Base-by-base conservation (phyloP, 2,113 vertebrate species). In the Chascanopsetta lugubris region DNA sequence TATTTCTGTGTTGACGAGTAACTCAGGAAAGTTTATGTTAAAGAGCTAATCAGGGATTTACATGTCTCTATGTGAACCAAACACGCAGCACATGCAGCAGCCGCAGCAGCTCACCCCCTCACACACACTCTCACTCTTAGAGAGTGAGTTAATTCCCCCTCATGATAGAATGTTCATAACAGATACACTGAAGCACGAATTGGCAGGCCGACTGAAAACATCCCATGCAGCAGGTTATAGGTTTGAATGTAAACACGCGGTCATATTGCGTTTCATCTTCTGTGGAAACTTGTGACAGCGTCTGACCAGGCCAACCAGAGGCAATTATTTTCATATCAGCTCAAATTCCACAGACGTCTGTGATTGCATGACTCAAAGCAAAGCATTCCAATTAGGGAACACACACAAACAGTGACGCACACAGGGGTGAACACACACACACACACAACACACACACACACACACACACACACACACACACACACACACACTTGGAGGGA, bases 261-360 rank as follows among this genome's bases (percentile, higher is more conserved):
- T 24, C 25, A 22, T 13, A 70, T 49, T 55, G 42, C 21, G 58
- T 67, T 82, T 8, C 18, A 15, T 48, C 29, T 58, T 17, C 61
- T 43, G 61, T 54, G 43, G 59, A 64, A 92, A 86, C 83, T 87
- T 49, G 48, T 69, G 75, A 66, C 25, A 4, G 43, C 50, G 12
- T 61, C 25, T 48, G 32, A 68, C 57, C 18, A 3, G 78, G 71
- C 77, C 79, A 72, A 79, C 69, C 82, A 49, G 40, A 69, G 75
- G 72, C 72, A 88, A 79, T 88, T 86, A 85, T 86, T 86, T 86
- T 85, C 82, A 77, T 88, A 85, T 86, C 84, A 85, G 86, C 75
- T 85, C 72, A 75, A 83, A 88, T 88, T 86, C 87, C 87, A 89
- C 85, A 88, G 91, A 89, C 87, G 60, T 83, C 84, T 91, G 72